Evolutionary conservation across 2,797 vertebrate genomes (phyloP).

Genomic region (Ibycter americanus): DNA sequence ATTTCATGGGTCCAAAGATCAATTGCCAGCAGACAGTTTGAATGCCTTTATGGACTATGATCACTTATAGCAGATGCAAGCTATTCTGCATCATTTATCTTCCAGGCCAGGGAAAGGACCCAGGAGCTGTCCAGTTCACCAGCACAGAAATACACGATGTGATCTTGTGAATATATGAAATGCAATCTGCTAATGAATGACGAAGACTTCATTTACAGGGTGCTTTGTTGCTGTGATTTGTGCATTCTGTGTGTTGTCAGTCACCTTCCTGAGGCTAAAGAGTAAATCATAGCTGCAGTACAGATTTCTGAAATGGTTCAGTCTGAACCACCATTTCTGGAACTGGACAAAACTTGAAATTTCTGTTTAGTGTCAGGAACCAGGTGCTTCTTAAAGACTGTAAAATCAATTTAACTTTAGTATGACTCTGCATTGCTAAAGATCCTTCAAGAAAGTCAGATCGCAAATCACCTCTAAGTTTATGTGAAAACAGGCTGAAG

Average conservation of each 20-base stretch:
- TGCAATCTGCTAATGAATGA: not conserved
- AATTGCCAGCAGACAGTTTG: not conserved
- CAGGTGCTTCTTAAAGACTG: not conserved
- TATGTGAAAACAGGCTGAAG: not conserved
- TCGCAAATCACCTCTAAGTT: not conserved
- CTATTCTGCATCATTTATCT: not conserved
- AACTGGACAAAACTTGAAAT: not conserved
- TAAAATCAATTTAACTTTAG: not conserved
- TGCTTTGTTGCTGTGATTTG: not conserved
- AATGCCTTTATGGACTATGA: not conserved
- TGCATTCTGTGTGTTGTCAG: not conserved
- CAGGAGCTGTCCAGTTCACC: not conserved
- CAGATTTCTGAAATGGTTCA: not conserved
- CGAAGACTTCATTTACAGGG: not conserved
- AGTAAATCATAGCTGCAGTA: not conserved
- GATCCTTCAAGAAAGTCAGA: not conserved
- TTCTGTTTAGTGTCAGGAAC: not conserved
- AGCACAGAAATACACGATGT: not conserved
- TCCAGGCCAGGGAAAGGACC: not conserved
- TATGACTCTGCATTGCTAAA: not conserved
- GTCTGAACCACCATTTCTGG: not conserved
- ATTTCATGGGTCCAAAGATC: not conserved
- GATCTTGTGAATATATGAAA: not conserved
- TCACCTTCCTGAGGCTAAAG: not conserved
- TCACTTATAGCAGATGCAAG: not conserved